phyloP scores from a whole-genome alignment of 2,113 vertebrate species.

The Phalacrocorax aristotelis region DNA sequence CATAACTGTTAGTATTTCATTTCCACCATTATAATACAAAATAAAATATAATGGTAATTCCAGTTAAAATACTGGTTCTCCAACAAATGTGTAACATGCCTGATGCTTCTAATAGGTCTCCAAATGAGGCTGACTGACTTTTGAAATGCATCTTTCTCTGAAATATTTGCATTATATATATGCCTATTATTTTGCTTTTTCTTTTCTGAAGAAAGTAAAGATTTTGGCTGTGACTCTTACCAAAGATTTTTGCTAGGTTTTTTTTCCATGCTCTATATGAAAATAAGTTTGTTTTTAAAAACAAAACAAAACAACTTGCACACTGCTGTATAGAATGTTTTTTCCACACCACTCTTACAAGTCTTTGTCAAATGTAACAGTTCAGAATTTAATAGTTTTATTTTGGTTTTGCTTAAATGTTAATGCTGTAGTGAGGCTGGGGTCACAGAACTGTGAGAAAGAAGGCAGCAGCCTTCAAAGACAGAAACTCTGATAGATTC shows the following conservation, averaged over 20 bases:
- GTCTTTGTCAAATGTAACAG: background rate
- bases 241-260: background rate
- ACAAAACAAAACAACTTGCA: background rate
- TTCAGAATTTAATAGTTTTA: background rate
- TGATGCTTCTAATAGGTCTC: background rate
- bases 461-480: conserved; percentile 7
- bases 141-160: background rate
- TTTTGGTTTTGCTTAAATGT: background rate
- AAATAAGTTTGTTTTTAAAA: background rate
- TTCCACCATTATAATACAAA: background rate
- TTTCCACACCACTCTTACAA: background rate
- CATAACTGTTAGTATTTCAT: background rate
- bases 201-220: background rate
- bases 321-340: background rate
- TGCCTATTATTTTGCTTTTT: background rate
- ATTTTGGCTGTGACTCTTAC: background rate
- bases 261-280: background rate
- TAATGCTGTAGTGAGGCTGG: background rate
- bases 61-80: background rate
- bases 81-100: background rate
- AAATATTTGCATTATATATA: background rate
- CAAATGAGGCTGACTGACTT: background rate
- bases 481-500: background rate
- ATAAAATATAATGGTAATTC: background rate
- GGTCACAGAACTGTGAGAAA: background rate